A percentile compares a stretch with the other conserved stretches of the same genome.
These are phyloP conservation scores for Pharmacophagus antenor DNA, from an alignment of 2,888 invertebrate species.

Conservation along the genomic window DNA sequence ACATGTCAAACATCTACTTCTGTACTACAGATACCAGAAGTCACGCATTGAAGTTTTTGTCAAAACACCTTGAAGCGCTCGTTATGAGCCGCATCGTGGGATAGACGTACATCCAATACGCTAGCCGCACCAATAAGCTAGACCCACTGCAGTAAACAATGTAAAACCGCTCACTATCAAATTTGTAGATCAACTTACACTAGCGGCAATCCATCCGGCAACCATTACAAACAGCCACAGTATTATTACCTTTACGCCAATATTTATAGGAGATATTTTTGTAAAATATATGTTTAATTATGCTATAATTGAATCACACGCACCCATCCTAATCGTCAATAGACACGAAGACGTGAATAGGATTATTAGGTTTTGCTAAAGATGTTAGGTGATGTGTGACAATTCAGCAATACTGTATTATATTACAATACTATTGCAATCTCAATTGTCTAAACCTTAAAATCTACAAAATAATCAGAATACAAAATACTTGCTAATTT, in stretches of 20 bases:
- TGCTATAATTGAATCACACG: slow-evolving; percentile 19
- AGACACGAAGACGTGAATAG: slow-evolving; percentile 22
- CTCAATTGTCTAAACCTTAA: not conserved
- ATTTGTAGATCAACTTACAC: slow-evolving; percentile 6
- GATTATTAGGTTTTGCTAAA: slow-evolving; percentile 19
- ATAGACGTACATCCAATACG: slow-evolving; percentile 30
- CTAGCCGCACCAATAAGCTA: slow-evolving; percentile 27
- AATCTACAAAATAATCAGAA: not conserved
- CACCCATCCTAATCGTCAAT: slow-evolving; percentile 18
- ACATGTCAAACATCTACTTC: not conserved
- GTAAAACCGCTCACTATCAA: not conserved
- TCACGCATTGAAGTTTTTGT: slow-evolving; percentile 32
- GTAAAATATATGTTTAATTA: slow-evolving; percentile 8
- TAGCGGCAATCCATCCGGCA: slow-evolving; percentile 13
- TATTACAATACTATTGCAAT: not conserved
- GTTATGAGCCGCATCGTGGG: slow-evolving; percentile 35
- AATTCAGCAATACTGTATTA: not conserved
- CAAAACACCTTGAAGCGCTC: slow-evolving; percentile 35
- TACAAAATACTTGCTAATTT: not conserved
- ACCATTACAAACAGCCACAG: not conserved
- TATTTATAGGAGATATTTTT: not conserved
- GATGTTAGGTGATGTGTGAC: slow-evolving; percentile 10
- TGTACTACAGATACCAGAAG: slow-evolving; percentile 22
- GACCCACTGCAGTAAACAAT: not conserved
- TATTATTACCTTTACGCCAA: not conserved